phyloP scores from a whole-genome alignment of 2,797 vertebrate species.

The Silurus aristotelis region DNA sequence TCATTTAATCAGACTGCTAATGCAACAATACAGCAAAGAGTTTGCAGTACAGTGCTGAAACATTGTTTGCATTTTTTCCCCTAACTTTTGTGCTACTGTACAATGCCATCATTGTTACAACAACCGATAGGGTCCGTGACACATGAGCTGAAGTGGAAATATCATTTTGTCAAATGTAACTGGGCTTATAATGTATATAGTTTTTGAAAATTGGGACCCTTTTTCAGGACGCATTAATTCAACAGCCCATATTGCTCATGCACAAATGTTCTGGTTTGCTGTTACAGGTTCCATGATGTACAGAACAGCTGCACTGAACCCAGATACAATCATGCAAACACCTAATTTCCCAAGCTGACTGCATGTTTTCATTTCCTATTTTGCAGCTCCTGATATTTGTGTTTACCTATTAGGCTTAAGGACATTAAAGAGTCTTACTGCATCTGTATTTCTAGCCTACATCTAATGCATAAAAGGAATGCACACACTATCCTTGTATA shows the following conservation, averaged over 20 bases:
- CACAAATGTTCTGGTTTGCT: background rate
- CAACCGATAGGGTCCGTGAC: background rate
- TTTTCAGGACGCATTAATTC: background rate
- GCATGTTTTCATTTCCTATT: conserved; percentile 26
- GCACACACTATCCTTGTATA: background rate
- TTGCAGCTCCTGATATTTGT: conserved; percentile 5
- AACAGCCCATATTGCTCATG: no score
- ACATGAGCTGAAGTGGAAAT: conserved; percentile 12
- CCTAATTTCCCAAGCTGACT: background rate
- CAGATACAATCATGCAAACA: conserved; percentile 19
- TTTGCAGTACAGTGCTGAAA: background rate
- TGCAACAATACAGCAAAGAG: conserved; percentile 20
- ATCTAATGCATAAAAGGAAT: conserved; percentile 5
- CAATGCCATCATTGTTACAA: conserved; percentile 25
- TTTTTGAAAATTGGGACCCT: background rate
- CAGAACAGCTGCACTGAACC: background rate
- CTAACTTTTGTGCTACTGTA: conserved; percentile 7
- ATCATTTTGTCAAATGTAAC: conserved; percentile 22
- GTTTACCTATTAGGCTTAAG: conserved; percentile 29
- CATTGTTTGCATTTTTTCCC: conserved; percentile 6
- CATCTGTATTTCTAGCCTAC: background rate
- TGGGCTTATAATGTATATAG: background rate
- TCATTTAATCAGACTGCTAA: conserved; percentile 20
- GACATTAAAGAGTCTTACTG: conserved; percentile 12
- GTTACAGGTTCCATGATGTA: background rate